Evolutionary conservation across 2,797 vertebrate genomes (phyloP).

Genomic region (Pseudochromis fuscus): DNA sequence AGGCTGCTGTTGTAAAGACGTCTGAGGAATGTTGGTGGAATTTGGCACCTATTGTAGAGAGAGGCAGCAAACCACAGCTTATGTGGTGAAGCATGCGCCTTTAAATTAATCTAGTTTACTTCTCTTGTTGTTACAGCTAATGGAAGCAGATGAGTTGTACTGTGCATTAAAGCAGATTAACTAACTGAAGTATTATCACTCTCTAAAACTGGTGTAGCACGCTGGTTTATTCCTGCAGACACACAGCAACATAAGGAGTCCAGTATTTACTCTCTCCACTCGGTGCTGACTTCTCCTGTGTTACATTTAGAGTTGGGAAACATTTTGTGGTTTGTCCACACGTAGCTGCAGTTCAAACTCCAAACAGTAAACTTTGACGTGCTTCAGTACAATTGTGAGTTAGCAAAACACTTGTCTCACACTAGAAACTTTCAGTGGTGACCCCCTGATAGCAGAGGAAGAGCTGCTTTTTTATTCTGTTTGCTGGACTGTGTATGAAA

Average conservation of each 20-base stretch:
- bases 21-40: slow-evolving; percentile 75
- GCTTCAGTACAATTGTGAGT: not conserved
- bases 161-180: not conserved
- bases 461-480: no score
- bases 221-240: not conserved
- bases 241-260: not conserved
- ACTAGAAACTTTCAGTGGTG: not conserved
- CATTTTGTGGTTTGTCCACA: no score
- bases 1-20: slow-evolving; percentile 67
- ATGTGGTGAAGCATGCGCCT: not conserved
- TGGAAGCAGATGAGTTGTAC: not conserved
- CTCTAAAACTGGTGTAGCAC: not conserved
- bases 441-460: not conserved
- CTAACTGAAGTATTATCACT: not conserved
- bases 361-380: not conserved
- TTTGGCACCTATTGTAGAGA: slow-evolving; percentile 46
- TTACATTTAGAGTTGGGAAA: no score
- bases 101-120: not conserved
- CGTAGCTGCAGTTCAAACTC: not conserved
- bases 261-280: slow-evolving; percentile 9
- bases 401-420: not conserved
- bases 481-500: no score
- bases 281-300: not conserved
- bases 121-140: not conserved
- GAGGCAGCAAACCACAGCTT: not conserved